A percentile compares a stretch with the other conserved stretches of the same genome.
These are phyloP conservation scores for Nomada lathburiana DNA, from an alignment of 2,888 invertebrate genomes.

Conservation along the genomic window DNA sequence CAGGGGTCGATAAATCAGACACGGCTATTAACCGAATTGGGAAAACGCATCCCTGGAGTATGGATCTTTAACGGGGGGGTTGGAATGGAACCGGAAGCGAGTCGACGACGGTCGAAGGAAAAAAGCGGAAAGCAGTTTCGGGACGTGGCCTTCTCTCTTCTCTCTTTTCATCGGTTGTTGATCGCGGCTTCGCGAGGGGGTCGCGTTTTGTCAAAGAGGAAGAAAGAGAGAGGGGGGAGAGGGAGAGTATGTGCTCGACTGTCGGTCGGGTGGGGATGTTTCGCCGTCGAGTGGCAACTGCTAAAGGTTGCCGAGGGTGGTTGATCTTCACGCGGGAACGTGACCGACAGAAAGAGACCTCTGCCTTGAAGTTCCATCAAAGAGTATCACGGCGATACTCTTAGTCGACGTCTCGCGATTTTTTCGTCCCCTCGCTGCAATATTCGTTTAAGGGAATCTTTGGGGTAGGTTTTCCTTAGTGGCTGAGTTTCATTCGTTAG, in stretches of 20 bases:
- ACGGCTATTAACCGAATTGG: slow-evolving; percentile 61
- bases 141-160: slow-evolving; percentile 39
- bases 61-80: neutral
- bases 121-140: slow-evolving; percentile 50
- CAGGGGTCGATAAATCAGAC: slow-evolving; percentile 53
- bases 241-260: neutral
- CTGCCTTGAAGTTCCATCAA: slow-evolving; percentile 18
- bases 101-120: slow-evolving; percentile 54
- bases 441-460: neutral
- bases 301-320: slow-evolving; percentile 51
- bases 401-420: neutral
- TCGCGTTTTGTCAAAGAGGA: slow-evolving; percentile 40
- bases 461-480: no score
- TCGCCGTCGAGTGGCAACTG: slow-evolving; percentile 52
- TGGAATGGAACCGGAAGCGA: slow-evolving; percentile 48
- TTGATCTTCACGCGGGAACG: slow-evolving; percentile 51
- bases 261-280: slow-evolving; percentile 44
- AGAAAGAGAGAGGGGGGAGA: slow-evolving; percentile 42
- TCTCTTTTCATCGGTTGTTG: neutral
- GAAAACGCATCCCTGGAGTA: slow-evolving; percentile 31
- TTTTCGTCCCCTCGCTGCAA: neutral
- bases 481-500: no score
- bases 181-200: slow-evolving; percentile 21
- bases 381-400: slow-evolving; percentile 15
- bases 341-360: slow-evolving; percentile 45